Conservation (phyloP, 1,140 invertebrate species). For the Polypedilum vanderplanki region DNA sequence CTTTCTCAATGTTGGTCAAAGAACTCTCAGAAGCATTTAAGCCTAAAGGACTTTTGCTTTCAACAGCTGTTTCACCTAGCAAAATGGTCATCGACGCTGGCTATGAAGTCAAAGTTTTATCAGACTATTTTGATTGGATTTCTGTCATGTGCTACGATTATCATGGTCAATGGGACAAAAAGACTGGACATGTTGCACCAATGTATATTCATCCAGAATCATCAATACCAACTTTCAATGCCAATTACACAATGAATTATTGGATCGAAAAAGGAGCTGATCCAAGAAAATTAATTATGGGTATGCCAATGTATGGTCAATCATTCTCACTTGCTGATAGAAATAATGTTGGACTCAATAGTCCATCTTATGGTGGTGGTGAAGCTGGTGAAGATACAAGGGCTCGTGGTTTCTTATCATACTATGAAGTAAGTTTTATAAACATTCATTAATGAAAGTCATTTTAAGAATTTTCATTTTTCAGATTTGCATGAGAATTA, state of each 20-base stretch:
- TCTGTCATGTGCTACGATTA: slow-evolving; percentile 82
- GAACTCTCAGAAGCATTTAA: slow-evolving; percentile 66
- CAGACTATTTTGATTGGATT: slow-evolving; percentile 70
- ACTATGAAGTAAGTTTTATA: slow-evolving; percentile 57
- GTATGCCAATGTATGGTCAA: slow-evolving; percentile 79
- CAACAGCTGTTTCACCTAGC: slow-evolving; percentile 74
- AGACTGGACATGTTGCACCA: slow-evolving; percentile 76
- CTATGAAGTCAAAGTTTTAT: slow-evolving; percentile 66
- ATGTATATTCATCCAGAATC: slow-evolving; percentile 64
- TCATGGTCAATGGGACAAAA: slow-evolving; percentile 78
- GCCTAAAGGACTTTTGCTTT: slow-evolving; percentile 61
- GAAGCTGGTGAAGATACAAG: slow-evolving; percentile 72
- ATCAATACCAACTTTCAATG: slow-evolving; percentile 66
- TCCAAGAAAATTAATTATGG: slow-evolving; percentile 65
- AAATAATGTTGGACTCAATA: slow-evolving; percentile 57
- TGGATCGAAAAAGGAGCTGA: slow-evolving; percentile 72
- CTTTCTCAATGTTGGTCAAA: slow-evolving; percentile 60
- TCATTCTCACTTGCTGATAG: slow-evolving; percentile 67
- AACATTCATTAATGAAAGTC: not conserved
- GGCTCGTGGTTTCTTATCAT: slow-evolving; percentile 72
- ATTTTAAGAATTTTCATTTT: slow-evolving; percentile 30
- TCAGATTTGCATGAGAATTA: slow-evolving; percentile 61
- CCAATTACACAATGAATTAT: slow-evolving; percentile 76
- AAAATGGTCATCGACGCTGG: slow-evolving; percentile 73
- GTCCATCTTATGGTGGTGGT: slow-evolving; percentile 65